Evolutionary conservation across 2,113 vertebrate genomes (phyloP), one percentile per base, ranked within the genome.

Genomic region (Tychaedon coryphoeus): DNA sequence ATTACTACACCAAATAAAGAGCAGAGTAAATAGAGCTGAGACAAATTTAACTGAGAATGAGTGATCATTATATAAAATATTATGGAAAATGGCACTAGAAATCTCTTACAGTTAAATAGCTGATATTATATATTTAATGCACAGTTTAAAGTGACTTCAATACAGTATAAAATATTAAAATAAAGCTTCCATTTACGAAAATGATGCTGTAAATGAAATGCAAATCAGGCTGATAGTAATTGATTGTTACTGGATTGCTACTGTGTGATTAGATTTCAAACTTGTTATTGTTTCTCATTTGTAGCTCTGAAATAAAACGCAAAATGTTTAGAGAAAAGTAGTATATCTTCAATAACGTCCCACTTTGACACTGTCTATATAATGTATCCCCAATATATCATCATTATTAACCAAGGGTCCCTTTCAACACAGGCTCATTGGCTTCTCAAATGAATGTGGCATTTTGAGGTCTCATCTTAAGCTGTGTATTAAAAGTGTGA

Each of bases 391-490:
- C 14, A 80, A 16, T 60, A 81, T 50, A 36, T 66, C 19, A 9
- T 66, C 83, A 9, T n/a, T 86, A 73, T 29, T 61, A 72, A 90
- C 74, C 79, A 73, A 64, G 60, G 25, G 19, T 8, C 19, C 12
- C n/a, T 86, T 96, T 93, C 42, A 77, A 58, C 45, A 34, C 16
- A 36, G 40, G 14, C 24, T 90, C 2, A 12, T 43, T 58, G 33
- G 43, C 10, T 84, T 77, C 73, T 92, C 36, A 84, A 71, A 74
- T 45, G 23, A 60, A 62, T 31, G 19, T 76, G 70, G 34, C 36
- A 86, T 87, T 95, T 85, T 77, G 82, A 93, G 58, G 64, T 54
- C 79, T 90, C 74, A 36, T 56, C 22, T 40, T 88, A 83, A 92
- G 53, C 33, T 61, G 7, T 1, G 3, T 40, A 38, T 82, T 79